Conservation (phyloP, 2,888 invertebrate species). For the Mesoligia furuncula region DNA sequence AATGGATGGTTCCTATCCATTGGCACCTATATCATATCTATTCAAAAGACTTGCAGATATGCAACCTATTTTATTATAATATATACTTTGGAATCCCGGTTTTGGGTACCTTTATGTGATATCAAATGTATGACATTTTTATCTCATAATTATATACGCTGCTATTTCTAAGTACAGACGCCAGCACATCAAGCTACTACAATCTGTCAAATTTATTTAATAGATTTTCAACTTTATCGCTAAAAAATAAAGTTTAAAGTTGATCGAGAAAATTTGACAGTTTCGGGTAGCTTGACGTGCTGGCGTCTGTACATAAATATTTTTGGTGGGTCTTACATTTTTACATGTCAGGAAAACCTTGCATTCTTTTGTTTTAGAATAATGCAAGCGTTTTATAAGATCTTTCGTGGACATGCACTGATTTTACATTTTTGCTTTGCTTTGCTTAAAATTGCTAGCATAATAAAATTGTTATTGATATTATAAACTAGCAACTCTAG, state of each 20-base stretch:
- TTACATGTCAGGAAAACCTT: neutral
- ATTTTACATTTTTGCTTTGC: slow-evolving; percentile 20
- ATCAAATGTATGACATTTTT: slow-evolving; percentile 23
- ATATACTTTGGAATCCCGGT: slow-evolving; percentile 17
- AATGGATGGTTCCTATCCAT: neutral
- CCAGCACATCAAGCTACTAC: too few relatives aligned
- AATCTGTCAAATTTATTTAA: too few relatives aligned
- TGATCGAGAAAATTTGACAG: too few relatives aligned
- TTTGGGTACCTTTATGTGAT: slow-evolving; percentile 37
- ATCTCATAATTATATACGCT: slow-evolving; percentile 15
- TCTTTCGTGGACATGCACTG: slow-evolving; percentile 23
- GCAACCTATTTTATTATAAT: slow-evolving; percentile 21
- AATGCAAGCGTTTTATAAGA: neutral
- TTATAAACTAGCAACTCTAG: slow-evolving; percentile 61
- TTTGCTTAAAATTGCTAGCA: slow-evolving; percentile 41
- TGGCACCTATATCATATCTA: slow-evolving; percentile 19
- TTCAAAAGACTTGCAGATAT: slow-evolving; percentile 7
- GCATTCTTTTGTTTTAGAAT: slow-evolving; percentile 4
- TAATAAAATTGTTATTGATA: slow-evolving; percentile 46
- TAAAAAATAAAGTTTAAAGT: too few relatives aligned
- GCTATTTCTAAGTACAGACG: slow-evolving; percentile 29
- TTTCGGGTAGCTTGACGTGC: too few relatives aligned
- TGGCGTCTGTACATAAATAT: neutral
- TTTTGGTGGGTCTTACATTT: neutral
- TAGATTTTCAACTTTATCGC: too few relatives aligned